Conservation (phyloP, 2,888 invertebrate species). For the Linyphia triangularis region DNA sequence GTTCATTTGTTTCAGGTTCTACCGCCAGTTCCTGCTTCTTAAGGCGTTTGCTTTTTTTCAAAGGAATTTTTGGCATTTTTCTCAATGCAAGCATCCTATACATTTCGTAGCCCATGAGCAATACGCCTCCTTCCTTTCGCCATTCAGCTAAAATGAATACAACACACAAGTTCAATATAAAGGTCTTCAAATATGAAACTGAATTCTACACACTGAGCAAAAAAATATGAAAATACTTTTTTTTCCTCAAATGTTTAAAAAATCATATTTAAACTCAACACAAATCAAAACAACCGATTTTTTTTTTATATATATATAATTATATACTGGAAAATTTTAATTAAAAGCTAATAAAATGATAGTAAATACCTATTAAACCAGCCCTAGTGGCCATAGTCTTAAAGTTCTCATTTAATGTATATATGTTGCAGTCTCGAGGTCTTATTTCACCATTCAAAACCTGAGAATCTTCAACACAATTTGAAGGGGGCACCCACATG, state of each 20-base stretch:
- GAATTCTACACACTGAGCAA: too few relatives aligned
- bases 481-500: slow-evolving; percentile 90
- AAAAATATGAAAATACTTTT: too few relatives aligned
- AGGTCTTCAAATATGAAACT: too few relatives aligned
- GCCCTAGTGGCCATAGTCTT: slow-evolving; percentile 93
- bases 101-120: slow-evolving; percentile 98
- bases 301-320: too few relatives aligned
- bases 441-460: slow-evolving; percentile 85
- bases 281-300: too few relatives aligned
- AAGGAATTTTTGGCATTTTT: slow-evolving; percentile 82
- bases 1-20: slow-evolving; percentile 72
- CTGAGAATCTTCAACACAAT: slow-evolving; percentile 78
- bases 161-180: too few relatives aligned
- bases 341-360: too few relatives aligned
- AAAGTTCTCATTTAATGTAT: slow-evolving; percentile 94
- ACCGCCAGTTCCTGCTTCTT: slow-evolving; percentile 76
- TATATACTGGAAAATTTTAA: too few relatives aligned
- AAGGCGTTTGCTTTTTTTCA: slow-evolving; percentile 82
- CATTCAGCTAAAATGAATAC: slow-evolving; percentile 82
- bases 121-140: slow-evolving; percentile 92
- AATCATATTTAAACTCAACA: too few relatives aligned
- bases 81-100: slow-evolving; percentile 93
- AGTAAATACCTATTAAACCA: slow-evolving; percentile 85
- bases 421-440: slow-evolving; percentile 90
- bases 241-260: too few relatives aligned